phyloP scores from a whole-genome alignment of 2,888 invertebrate genomes.

The Scaptomyza caliginosa region DNA sequence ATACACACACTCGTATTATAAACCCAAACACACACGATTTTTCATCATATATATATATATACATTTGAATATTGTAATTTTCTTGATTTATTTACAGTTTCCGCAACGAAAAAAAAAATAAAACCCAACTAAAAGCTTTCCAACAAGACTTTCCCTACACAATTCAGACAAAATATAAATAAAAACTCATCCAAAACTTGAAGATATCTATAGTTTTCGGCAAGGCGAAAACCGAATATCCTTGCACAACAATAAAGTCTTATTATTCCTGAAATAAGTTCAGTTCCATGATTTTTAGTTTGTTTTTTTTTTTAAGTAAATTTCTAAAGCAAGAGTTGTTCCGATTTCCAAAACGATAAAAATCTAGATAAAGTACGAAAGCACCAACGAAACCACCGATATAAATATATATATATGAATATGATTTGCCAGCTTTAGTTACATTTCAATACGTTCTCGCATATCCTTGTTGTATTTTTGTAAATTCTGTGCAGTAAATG shows the following conservation, averaged over 20 bases:
- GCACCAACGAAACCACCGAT: conserved; percentile 2
- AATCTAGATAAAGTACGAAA: background rate
- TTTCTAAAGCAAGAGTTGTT: too few species aligned
- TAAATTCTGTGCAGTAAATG: conserved; percentile 39
- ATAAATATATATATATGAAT: background rate
- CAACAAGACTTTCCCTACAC: background rate
- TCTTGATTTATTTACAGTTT: conserved; percentile 41
- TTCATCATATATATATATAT: conserved; percentile 10
- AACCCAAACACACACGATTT: conserved; percentile 4
- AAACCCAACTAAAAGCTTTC: conserved; percentile 3
- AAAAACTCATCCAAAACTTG: background rate
- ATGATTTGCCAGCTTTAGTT: conserved; percentile 14
- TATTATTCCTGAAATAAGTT: too few species aligned
- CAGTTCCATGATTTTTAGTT: background rate
- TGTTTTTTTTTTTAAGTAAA: background rate
- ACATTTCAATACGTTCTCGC: conserved; percentile 20
- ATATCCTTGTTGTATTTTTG: conserved; percentile 29
- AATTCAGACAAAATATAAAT: background rate
- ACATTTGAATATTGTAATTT: conserved; percentile 51
- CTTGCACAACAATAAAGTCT: background rate
- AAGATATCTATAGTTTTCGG: background rate
- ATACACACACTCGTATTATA: too few species aligned
- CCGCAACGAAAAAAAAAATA: conserved; percentile 13
- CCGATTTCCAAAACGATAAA: background rate
- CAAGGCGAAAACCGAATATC: background rate